Evolutionary conservation across 1,140 invertebrate genomes (phyloP).

Genomic region (Danaus plexippus): DNA sequence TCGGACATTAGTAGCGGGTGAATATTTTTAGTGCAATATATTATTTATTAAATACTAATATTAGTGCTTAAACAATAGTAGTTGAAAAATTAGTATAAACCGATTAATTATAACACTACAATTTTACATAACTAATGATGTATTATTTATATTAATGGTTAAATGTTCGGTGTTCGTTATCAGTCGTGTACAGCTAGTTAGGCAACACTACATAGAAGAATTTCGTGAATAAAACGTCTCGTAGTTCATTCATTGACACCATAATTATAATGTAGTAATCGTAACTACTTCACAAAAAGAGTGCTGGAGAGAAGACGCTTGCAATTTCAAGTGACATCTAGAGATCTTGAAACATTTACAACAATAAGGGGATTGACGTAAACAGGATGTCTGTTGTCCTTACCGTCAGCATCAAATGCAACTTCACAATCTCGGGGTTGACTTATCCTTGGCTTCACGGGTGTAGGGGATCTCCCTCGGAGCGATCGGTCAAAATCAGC

Average conservation of each 20-base stretch:
- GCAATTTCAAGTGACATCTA: conserved; percentile 9
- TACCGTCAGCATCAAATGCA: conserved; percentile 80
- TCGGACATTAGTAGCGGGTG: too few species aligned
- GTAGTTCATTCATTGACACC: conserved; percentile 23
- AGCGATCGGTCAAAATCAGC: conserved; percentile 65
- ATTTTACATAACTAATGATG: too few species aligned
- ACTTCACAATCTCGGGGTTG: conserved; percentile 76
- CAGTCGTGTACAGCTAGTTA: too few species aligned
- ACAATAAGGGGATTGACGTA: conserved; percentile 48
- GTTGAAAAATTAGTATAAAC: too few species aligned
- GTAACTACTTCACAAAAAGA: conserved; percentile 11
- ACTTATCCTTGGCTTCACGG: conserved; percentile 77
- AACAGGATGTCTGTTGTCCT: conserved; percentile 58
- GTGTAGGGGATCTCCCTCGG: conserved; percentile 75
- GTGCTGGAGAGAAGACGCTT: conserved; percentile 23
- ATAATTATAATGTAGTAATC: conserved; percentile 9
- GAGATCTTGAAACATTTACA: conserved; percentile 13
- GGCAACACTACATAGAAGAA: conserved; percentile 14
- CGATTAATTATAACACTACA: too few species aligned
- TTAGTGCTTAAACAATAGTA: too few species aligned
- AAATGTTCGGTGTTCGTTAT: too few species aligned
- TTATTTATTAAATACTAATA: too few species aligned
- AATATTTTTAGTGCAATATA: too few species aligned
- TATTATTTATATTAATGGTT: too few species aligned
- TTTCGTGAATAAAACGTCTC: conserved; percentile 49